Base-by-base conservation (phyloP, 2,888 invertebrate species). In the Pristionchus mayeri region DNA sequence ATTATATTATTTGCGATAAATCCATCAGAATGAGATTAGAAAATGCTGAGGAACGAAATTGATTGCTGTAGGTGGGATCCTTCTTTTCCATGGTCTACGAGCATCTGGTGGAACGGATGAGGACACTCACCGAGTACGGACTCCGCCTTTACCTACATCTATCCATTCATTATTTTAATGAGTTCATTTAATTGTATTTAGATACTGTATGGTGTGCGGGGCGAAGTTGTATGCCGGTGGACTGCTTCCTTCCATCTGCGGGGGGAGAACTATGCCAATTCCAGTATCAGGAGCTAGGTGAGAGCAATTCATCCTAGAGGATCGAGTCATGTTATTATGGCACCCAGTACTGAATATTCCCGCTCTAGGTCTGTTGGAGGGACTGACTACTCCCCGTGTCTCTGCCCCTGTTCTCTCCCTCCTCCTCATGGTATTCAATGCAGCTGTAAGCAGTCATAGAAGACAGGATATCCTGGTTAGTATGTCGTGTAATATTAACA, bases 141-240 rank as follows among this genome's bases (percentile, higher is more conserved):
- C 18, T 27, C 30, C 50, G 18, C 21, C 13, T 44, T 44, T 44
- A 44, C 6, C 13, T 9, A n/a, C n/a, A n/a, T n/a, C n/a, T n/a
- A n/a, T 44, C 44, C 44, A 44, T 44, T 44, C 13, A 44, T 44
- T 44, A 44, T 44, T 44, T 13, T n/a, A n/a, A n/a, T n/a, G n/a
- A n/a, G n/a, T n/a, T n/a, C n/a, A 24, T n/a, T 11, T 34, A 4
- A 4, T 34, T 44, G 7, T 44, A 6, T 44, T 40, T 40, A 80
- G 80, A 9, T 80, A 37, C 57, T 80, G 80, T 18, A 57, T 80
- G 52, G 80, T 80, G n/a, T 80, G 80, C 40, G 80, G 80, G 2
- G 57, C 11, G 37, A 16, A 80, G 24, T 24, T 80, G 57, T 80
- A 44, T 21, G 57, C 40, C 9, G n/a, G 80, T 9, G 80, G 80